These are phyloP conservation scores for Galaxea fascicularis DNA, from an alignment of 92 coral and sea anemone species.

Conservation along the genomic window DNA sequence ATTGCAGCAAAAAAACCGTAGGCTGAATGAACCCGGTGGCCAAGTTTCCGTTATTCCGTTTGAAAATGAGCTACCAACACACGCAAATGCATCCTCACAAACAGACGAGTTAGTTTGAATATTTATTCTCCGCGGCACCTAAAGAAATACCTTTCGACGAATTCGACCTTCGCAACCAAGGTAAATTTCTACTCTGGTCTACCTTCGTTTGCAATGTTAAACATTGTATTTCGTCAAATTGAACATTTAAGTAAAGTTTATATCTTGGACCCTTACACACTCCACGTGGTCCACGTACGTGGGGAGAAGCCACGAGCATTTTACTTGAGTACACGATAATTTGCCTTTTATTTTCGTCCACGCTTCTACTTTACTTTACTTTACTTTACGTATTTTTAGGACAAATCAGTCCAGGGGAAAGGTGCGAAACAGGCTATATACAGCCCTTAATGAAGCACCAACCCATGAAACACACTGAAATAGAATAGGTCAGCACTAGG, in stretches of 20 bases:
- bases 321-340: too few relatives aligned
- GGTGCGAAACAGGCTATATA: too few relatives aligned
- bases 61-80: background rate
- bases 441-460: too few relatives aligned
- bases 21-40: background rate
- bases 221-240: conserved; percentile 8
- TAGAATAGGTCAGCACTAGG: too few relatives aligned
- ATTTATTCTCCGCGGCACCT: conserved; percentile 22
- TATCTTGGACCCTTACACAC: conserved; percentile 56
- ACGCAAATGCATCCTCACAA: conserved; percentile 20
- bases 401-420: too few relatives aligned
- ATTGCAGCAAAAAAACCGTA: background rate
- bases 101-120: conserved; percentile 60
- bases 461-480: too few relatives aligned
- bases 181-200: conserved; percentile 47
- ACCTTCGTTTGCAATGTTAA: conserved; percentile 41
- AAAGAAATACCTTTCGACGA: conserved; percentile 21
- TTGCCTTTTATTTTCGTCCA: too few relatives aligned
- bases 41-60: conserved; percentile 10
- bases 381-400: too few relatives aligned
- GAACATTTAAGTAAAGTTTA: conserved; percentile 52
- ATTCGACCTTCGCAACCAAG: conserved; percentile 23
- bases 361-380: too few relatives aligned
- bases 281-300: conserved; percentile 50
- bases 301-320: too few relatives aligned